Conservation (phyloP, 2,888 invertebrate species). For the Dinocampus coccinellae region DNA sequence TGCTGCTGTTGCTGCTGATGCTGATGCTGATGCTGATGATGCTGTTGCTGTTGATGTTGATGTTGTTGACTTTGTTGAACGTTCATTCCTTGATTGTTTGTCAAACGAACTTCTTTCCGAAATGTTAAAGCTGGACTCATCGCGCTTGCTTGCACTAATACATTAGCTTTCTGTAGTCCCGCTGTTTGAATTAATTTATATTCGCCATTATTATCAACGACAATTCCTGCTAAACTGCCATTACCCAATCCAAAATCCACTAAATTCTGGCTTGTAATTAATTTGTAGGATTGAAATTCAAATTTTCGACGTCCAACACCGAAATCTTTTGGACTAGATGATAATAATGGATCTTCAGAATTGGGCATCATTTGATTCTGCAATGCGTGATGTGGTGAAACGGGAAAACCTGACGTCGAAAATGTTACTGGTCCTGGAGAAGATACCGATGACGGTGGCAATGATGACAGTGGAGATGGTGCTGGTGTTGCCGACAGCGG, state of each 20-base stretch:
- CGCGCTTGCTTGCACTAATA: slow-evolving; percentile 62
- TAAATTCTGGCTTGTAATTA: slow-evolving; percentile 71
- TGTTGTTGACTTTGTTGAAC: slow-evolving; percentile 57
- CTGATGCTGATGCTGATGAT: too few species aligned
- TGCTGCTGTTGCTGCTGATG: slow-evolving; percentile 58
- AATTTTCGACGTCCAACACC: slow-evolving; percentile 70
- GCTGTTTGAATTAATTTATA: slow-evolving; percentile 75
- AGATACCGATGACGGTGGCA: slow-evolving; percentile 67
- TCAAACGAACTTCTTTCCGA: slow-evolving; percentile 62
- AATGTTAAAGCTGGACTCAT: slow-evolving; percentile 64
- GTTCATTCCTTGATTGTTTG: slow-evolving; percentile 52
- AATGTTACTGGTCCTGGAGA: slow-evolving; percentile 64
- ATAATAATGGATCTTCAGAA: slow-evolving; percentile 86
- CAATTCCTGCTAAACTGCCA: slow-evolving; percentile 73
- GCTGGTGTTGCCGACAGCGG: slow-evolving; percentile 77
- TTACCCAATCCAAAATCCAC: slow-evolving; percentile 72
- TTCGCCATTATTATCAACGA: slow-evolving; percentile 76
- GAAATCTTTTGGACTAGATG: slow-evolving; percentile 87
- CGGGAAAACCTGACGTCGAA: slow-evolving; percentile 64
- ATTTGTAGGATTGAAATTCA: slow-evolving; percentile 74
- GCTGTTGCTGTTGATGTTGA: too few species aligned
- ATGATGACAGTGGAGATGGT: slow-evolving; percentile 69
- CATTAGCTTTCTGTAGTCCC: slow-evolving; percentile 68
- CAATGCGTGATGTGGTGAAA: slow-evolving; percentile 71
- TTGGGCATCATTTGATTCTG: slow-evolving; percentile 90